Evolutionary conservation across 2,797 vertebrate species (phyloP).

Genomic region (Alectoris magna): DNA sequence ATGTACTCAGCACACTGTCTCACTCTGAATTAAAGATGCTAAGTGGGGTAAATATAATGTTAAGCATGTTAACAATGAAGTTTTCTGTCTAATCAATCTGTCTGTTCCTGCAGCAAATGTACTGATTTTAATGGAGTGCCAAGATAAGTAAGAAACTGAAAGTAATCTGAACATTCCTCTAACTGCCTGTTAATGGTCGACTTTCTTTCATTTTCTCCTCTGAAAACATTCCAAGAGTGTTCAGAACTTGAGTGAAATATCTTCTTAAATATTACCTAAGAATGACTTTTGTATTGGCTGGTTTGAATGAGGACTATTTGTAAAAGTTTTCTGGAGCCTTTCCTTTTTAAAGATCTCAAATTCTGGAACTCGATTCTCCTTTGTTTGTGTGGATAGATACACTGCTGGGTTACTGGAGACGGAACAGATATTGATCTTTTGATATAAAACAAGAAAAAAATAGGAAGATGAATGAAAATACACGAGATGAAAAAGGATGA

Average conservation of each 20-base stretch:
- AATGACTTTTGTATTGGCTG: slow-evolving; percentile 24
- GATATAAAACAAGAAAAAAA: neutral
- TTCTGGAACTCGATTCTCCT: neutral
- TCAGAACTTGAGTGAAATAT: slow-evolving; percentile 65
- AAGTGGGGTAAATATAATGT: slow-evolving; percentile 59
- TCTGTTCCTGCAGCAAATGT: slow-evolving; percentile 42
- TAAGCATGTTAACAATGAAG: slow-evolving; percentile 58
- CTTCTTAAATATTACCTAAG: slow-evolving; percentile 49
- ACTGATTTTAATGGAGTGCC: slow-evolving; percentile 71
- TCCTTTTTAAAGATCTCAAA: slow-evolving; percentile 24
- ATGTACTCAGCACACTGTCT: neutral
- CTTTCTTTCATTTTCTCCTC: slow-evolving; percentile 61
- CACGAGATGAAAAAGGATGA: neutral
- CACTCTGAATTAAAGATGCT: slow-evolving; percentile 21
- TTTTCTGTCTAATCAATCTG: slow-evolving; percentile 74
- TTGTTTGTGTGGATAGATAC: neutral
- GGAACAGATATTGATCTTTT: neutral
- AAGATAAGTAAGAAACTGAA: slow-evolving; percentile 78
- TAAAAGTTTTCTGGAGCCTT: neutral
- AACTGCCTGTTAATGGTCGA: slow-evolving; percentile 72
- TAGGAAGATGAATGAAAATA: neutral
- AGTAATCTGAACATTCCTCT: slow-evolving; percentile 74
- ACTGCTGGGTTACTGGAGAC: neutral
- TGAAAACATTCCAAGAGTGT: slow-evolving; percentile 67
- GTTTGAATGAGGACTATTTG: neutral